phyloP scores from a whole-genome alignment of 2,113 vertebrate species.

The Barbus barbus region DNA sequence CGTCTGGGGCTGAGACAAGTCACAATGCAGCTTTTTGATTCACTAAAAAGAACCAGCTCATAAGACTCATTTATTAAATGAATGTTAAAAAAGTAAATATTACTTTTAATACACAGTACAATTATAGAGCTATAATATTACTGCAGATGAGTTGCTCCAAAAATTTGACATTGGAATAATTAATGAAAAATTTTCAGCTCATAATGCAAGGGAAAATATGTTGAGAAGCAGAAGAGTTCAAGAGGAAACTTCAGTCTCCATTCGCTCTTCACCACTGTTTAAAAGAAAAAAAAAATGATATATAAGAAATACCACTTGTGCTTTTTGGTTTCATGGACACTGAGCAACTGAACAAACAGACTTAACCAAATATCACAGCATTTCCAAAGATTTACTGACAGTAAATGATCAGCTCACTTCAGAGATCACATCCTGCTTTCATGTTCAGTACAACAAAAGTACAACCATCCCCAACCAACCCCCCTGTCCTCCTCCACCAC shows the following conservation, averaged over 20 bases:
- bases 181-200: background rate
- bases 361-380: background rate
- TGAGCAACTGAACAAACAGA: background rate
- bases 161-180: background rate
- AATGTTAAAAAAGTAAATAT: too few relatives aligned
- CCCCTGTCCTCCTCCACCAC: slow-evolving; percentile 26
- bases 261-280: background rate
- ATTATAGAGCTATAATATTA: too few relatives aligned
- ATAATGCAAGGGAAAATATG: background rate
- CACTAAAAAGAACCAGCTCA: background rate
- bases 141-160: background rate
- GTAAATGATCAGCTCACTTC: slow-evolving; percentile 19
- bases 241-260: too few relatives aligned
- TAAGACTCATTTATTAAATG: background rate
- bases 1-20: too few relatives aligned
- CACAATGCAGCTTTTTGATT: background rate
- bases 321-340: background rate
- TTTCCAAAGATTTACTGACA: background rate
- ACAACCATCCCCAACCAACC: slow-evolving; percentile 28
- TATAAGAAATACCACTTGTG: background rate
- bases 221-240: background rate
- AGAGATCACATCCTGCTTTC: slow-evolving; percentile 43
- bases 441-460: slow-evolving; percentile 37
- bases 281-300: background rate
- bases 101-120: too few relatives aligned